Evolutionary conservation across 2,888 invertebrate species (phyloP), one percentile per base, ranked within the genome.

Genomic region (Drosophila prolongata): DNA sequence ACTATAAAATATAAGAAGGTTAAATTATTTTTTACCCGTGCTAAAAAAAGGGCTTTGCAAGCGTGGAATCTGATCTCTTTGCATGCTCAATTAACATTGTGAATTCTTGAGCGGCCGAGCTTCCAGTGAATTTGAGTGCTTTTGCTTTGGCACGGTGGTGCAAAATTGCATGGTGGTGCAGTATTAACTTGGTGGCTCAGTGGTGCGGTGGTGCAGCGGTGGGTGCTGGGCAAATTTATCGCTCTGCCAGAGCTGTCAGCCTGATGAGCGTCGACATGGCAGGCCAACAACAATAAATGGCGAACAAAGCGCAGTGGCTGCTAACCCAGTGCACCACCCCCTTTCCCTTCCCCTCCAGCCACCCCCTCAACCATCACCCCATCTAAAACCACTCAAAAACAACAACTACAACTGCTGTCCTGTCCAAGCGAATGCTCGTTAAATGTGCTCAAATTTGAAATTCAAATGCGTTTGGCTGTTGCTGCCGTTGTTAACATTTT

Each of bases 231-330:
- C 4, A 52, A 76, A 75, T 75, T 69, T 88, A 86, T 86, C 87
- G 89, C 78, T 69, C 68, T 86, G 87, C 73, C 58, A 38, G 55
- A 80, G 76, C 87, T 83, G 83, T 83, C 83, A 80, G 71, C 74
- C 76, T 80, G 88, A 86, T 88, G 88, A 79, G 83, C 83, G 73
- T 77, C 73, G 71, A 86, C 88, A 88, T 78, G 89, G 80, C 82
- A 82, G 77, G 49, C 66, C 54, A 46, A 30, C 37, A 44, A 11
- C 74, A 54, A 53, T 59, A 56, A 77, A 69, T 60, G 74, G 59
- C 30, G 62, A 68, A 35, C 11, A 35, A 35, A 35, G 35, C 35
- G 11, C 35, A 38, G 38, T 38, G 46, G 9, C 27, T 30, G 47
- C 47, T 46, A 46, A 8, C 24, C 67, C 67, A 74, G 74, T 77